Percentiles rank a stretch among this genome's conserved stretches.
Conservation (phyloP, 2,113 vertebrate species). For the Abramis brama region DNA sequence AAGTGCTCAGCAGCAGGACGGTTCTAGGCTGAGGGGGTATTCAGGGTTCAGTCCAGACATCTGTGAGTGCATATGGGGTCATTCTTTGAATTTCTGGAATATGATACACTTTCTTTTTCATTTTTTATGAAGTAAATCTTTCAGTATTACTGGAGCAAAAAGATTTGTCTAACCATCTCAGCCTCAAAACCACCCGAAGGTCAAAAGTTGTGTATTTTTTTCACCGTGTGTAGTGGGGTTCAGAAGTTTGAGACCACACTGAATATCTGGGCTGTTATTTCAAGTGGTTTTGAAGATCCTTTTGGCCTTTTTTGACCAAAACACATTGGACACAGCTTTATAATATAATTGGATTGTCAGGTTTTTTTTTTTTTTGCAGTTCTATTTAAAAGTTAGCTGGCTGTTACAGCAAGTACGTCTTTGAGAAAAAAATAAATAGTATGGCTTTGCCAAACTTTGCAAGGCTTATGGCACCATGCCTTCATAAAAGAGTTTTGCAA, state of each 20-base stretch:
- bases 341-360: neutral
- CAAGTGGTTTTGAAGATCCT: neutral
- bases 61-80: neutral
- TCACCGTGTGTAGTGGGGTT: neutral
- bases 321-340: neutral
- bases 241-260: neutral
- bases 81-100: constrained; percentile 3
- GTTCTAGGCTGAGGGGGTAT: neutral
- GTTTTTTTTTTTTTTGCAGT: neutral
- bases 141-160: neutral
- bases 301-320: neutral
- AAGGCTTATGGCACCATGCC: constrained; percentile 1
- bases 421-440: neutral
- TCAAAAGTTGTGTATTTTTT: neutral
- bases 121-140: constrained; percentile 7
- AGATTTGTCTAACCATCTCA: neutral
- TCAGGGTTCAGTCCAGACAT: constrained; percentile 9
- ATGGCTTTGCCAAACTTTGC: neutral
- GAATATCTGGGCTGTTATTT: neutral
- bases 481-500: neutral
- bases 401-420: neutral
- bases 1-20: neutral
- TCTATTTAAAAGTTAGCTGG: neutral
- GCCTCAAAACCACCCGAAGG: neutral
- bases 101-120: neutral